These are phyloP conservation scores for Coptotermes formosanus DNA, from an alignment of 1,140 invertebrate genomes.

Conservation along the genomic window DNA sequence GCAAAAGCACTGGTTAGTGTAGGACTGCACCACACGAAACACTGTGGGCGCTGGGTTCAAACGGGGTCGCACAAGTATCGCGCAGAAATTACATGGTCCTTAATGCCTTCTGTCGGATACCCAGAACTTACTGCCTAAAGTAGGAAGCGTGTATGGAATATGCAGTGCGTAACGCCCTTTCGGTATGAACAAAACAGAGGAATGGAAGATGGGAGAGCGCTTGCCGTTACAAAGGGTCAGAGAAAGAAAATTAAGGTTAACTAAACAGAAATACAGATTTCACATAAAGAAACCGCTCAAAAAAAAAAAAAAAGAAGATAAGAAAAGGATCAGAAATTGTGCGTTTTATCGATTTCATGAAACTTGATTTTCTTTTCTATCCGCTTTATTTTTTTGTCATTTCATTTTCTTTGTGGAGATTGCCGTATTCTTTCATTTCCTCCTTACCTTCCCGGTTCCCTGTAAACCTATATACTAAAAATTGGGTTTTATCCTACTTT, in stretches of 20 bases:
- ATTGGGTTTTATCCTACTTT: constrained; percentile 27
- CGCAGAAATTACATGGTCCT: background rate
- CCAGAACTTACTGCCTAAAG: background rate
- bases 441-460: background rate
- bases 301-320: background rate
- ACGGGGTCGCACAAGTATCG: background rate
- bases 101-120: background rate
- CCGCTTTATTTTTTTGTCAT: constrained; percentile 24
- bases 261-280: background rate
- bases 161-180: background rate
- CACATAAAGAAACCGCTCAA: constrained; percentile 11
- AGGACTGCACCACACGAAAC: too few relatives aligned
- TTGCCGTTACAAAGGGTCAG: background rate
- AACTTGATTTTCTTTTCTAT: constrained; percentile 27
- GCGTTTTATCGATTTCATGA: constrained; percentile 28
- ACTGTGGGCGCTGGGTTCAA: background rate
- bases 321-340: constrained; percentile 6
- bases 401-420: constrained; percentile 27
- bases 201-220: background rate
- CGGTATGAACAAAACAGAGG: background rate
- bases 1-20: too few relatives aligned
- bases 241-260: background rate
- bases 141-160: background rate
- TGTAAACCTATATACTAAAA: constrained; percentile 18
- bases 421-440: constrained; percentile 30